Conservation (phyloP, 2,888 invertebrate species). For the Gasteruption jaculator region DNA sequence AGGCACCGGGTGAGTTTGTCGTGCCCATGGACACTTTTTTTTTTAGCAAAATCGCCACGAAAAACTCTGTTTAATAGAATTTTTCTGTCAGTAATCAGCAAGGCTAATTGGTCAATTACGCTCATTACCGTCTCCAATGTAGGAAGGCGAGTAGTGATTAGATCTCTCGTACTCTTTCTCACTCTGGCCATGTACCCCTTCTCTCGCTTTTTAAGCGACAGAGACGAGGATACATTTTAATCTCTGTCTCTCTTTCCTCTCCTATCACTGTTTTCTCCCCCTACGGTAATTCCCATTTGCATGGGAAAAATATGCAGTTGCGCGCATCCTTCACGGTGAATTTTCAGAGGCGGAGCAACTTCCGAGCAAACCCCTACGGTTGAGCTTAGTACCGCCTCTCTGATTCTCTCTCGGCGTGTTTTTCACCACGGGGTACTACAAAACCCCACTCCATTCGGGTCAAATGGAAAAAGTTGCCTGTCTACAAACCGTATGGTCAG, state of each 20-base stretch:
- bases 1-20: no score
- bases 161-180: constrained; percentile 34
- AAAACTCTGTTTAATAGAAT: no score
- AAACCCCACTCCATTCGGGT: constrained; percentile 21
- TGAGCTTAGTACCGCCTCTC: no score
- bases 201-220: constrained; percentile 1
- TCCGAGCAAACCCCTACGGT: no score
- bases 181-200: constrained; percentile 14
- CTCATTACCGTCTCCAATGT: constrained; percentile 49
- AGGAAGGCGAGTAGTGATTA: constrained; percentile 44
- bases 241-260: constrained; percentile 10
- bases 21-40: no score
- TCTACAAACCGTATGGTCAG: constrained; percentile 37
- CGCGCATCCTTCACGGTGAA: no score
- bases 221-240: no score
- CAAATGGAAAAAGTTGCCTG: constrained; percentile 45
- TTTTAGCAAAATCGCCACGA: no score
- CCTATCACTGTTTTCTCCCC: constrained; percentile 7
- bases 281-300: constrained; percentile 28
- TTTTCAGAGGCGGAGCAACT: no score
- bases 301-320: constrained; percentile 31
- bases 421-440: constrained; percentile 12
- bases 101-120: constrained; percentile 52
- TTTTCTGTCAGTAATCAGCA: constrained; percentile 39
- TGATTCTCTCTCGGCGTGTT: constrained; percentile 22